These are phyloP conservation scores for Pipra filicauda DNA, from an alignment of 2,113 vertebrate species.

Conservation along the genomic window DNA sequence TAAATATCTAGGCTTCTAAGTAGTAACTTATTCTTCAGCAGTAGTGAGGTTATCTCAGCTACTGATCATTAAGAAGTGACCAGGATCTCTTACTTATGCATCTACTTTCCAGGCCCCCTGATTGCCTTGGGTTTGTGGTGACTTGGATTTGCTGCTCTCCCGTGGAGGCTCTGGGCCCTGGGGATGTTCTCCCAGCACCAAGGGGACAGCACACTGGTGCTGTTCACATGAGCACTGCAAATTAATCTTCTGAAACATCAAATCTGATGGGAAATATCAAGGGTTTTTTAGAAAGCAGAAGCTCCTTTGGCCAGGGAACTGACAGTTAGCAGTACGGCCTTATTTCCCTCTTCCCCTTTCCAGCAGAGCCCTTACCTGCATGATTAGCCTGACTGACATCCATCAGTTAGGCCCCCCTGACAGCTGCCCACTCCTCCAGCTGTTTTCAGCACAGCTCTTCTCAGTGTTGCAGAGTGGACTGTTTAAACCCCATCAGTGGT, in stretches of 20 bases:
- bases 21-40: not conserved
- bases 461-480: not conserved
- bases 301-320: not conserved
- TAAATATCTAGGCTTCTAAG: not conserved
- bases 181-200: constrained; percentile 38
- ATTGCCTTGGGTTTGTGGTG: not conserved
- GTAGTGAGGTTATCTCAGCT: not conserved
- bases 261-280: not conserved
- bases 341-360: not conserved
- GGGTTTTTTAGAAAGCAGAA: not conserved
- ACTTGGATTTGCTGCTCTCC: constrained; percentile 29
- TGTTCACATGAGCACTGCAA: not conserved
- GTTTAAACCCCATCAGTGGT: not conserved
- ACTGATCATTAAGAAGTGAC: not conserved
- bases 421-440: not conserved
- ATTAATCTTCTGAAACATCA: not conserved
- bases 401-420: not conserved
- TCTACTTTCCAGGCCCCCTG: accelerated
- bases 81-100: not conserved
- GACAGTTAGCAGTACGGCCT: not conserved
- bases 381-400: not conserved
- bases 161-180: not conserved
- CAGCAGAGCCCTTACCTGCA: not conserved
- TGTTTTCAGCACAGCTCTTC: not conserved
- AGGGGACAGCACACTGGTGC: constrained; percentile 13